Evolutionary conservation across 2,113 vertebrate species (phyloP).

Genomic region (Phaethon lepturus): DNA sequence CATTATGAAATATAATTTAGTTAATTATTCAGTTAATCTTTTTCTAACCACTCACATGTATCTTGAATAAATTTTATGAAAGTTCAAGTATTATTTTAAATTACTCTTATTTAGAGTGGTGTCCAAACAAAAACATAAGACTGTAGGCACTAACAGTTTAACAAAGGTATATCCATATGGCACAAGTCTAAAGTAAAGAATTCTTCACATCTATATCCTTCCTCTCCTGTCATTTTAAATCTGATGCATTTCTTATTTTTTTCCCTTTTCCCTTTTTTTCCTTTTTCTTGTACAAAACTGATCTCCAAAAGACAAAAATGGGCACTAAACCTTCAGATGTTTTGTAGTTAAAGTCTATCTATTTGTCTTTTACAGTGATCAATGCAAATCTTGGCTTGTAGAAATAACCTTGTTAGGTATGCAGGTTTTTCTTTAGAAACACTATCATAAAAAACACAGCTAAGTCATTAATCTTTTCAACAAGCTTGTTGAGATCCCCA

Average conservation of each 20-base stretch:
- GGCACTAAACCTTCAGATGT: not conserved
- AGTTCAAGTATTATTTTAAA: not conserved
- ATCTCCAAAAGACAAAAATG: not conserved
- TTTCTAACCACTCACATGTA: not conserved
- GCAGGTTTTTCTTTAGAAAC: slow-evolving; percentile 64
- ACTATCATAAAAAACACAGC: slow-evolving; percentile 67
- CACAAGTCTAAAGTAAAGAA: not conserved
- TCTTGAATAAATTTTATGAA: slow-evolving; percentile 5
- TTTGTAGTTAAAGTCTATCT: slow-evolving; percentile 13
- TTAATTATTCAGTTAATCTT: slow-evolving; percentile 11
- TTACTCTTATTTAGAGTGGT: not conserved
- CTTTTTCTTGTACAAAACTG: not conserved
- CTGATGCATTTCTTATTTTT: not conserved
- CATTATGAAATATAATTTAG: not conserved
- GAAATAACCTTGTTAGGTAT: slow-evolving; percentile 67
- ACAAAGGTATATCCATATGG: not conserved
- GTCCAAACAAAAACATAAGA: not conserved
- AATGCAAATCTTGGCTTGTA: slow-evolving; percentile 58
- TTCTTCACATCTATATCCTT: not conserved
- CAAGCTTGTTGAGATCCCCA: slow-evolving; percentile 72
- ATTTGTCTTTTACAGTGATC: slow-evolving; percentile 32
- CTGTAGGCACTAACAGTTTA: not conserved
- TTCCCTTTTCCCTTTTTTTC: not conserved
- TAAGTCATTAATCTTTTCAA: slow-evolving; percentile 74
- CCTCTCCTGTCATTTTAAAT: not conserved